Conservation (phyloP, 2,797 vertebrate species). For the Enteromius fasciolatus region DNA sequence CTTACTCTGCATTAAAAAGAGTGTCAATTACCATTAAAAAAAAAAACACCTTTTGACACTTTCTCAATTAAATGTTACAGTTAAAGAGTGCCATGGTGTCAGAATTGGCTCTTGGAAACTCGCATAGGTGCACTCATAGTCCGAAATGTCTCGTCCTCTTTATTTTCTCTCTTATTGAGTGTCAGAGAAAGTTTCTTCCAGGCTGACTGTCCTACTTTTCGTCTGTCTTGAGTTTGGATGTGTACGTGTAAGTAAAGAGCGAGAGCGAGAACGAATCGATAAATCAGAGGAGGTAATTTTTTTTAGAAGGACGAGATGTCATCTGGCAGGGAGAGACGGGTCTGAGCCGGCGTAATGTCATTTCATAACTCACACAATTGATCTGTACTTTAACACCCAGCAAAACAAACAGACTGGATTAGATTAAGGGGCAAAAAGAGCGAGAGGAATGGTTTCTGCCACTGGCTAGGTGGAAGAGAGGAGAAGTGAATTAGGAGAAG, state of each 20-base stretch:
- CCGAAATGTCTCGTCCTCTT: not conserved
- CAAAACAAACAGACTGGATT: constrained; percentile 69
- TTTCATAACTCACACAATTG: constrained; percentile 81
- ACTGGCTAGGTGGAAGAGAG: constrained; percentile 10
- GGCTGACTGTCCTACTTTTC: constrained; percentile 44
- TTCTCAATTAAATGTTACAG: constrained; percentile 1
- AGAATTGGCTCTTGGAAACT: not conserved
- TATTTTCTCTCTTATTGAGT: not conserved
- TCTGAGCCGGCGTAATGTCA: constrained; percentile 69
- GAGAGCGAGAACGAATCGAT: constrained; percentile 44
- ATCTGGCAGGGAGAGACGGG: constrained; percentile 64
- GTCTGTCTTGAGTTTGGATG: constrained; percentile 28
- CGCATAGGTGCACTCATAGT: not conserved
- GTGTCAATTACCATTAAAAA: not conserved
- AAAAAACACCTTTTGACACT: not conserved
- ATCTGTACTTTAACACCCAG: constrained; percentile 67
- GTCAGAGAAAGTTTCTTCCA: constrained; percentile 41
- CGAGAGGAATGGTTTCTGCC: constrained; percentile 35
- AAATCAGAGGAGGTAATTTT: constrained; percentile 57
- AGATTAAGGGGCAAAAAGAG: constrained; percentile 61
- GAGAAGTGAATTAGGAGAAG: constrained; percentile 50
- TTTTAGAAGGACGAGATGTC: constrained; percentile 59
- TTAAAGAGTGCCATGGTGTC: not conserved
- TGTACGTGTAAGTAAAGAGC: constrained; percentile 6
- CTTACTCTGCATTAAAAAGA: not conserved